Conservation (phyloP, 23 tunicate species). For the Pegea sp. region DNA sequence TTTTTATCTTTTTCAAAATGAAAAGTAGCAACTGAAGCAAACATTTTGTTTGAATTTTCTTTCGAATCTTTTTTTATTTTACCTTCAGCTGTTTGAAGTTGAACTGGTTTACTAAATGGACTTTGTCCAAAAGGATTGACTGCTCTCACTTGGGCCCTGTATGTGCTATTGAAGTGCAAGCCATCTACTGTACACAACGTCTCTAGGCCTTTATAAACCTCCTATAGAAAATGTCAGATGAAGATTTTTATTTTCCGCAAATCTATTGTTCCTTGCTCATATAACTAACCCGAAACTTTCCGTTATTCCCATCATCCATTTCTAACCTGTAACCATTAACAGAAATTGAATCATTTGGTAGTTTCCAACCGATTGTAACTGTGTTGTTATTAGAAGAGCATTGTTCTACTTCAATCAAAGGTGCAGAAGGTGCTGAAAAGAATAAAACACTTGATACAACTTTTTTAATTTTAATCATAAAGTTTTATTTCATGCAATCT, state of each 20-base stretch:
- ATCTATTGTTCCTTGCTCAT: neutral
- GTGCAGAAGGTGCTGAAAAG: slow-evolving; percentile 58
- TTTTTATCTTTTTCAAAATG: slow-evolving; percentile 30
- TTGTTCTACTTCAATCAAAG: slow-evolving; percentile 25
- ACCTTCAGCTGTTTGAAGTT: slow-evolving; percentile 93
- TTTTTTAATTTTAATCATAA: too few species aligned
- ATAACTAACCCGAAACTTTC: slow-evolving; percentile 58
- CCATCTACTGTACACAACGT: slow-evolving; percentile 80
- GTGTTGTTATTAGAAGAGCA: slow-evolving; percentile 39
- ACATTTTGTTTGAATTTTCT: neutral
- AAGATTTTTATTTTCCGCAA: neutral
- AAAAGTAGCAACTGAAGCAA: slow-evolving; percentile 44
- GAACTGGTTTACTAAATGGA: slow-evolving; percentile 42
- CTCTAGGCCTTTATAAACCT: slow-evolving; percentile 63
- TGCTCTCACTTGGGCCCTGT: slow-evolving; percentile 71
- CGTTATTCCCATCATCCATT: slow-evolving; percentile 74
- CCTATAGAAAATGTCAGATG: slow-evolving; percentile 16
- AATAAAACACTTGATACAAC: neutral
- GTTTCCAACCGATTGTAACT: slow-evolving; percentile 51
- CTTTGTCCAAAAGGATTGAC: slow-evolving; percentile 53
- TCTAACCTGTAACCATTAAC: slow-evolving; percentile 59
- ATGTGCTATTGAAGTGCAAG: slow-evolving; percentile 59
- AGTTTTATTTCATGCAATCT: too few species aligned
- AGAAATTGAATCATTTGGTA: slow-evolving; percentile 1
- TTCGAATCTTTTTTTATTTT: neutral